Base-by-base conservation (phyloP, 1,140 invertebrate species). In the Bombus huntii region DNA sequence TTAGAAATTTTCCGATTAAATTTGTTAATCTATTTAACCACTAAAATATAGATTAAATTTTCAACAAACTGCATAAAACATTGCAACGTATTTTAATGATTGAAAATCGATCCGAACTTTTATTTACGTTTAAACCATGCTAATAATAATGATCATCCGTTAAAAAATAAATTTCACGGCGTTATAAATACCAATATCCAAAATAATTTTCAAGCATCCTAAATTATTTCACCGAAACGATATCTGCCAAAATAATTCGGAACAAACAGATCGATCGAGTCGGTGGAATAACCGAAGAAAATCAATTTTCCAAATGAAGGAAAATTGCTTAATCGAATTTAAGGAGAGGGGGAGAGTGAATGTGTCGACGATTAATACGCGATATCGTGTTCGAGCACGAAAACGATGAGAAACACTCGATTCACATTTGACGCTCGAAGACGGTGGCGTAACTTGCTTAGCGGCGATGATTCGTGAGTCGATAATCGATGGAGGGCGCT, bases 401-500 rank as follows among this genome's bases (percentile, higher is more conserved):
- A 62, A 86, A 82, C 70, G 53, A 65, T 42, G 62, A 70, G 68
- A 77, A 85, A 78, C 66, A 66, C 53, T 86, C 83, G 65, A 74
- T 78, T 89, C 79, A 89, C 71, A 87, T 82, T 87, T 89, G 84
- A 89, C 77, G 74, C 85, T 70, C 44, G 75, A 74, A 89, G 80
- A 83, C 84, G 53, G 71, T 59, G 57, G 59, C 87, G 65, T 80
- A 89, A 89, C 87, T 89, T 89, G 81, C 84, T 89, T 86, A 68
- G 53, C 59, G 42, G 75, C 53, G 79, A 68, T 74, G 87, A 89
- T 88, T 87, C 88, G 72, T 82, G 88, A 87, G 79, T 87, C 85
- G 89, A 91, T 91, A 90, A 90, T 90, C 89, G 79, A 90, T 90
- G 89, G 81, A 90, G 88, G 81, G 89, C 76, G 85, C 72, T 70